A percentile compares a stretch with the other conserved stretches of the same genome.
Conservation (phyloP, 2,888 invertebrate genomes). For the Prenolepis imparis region DNA sequence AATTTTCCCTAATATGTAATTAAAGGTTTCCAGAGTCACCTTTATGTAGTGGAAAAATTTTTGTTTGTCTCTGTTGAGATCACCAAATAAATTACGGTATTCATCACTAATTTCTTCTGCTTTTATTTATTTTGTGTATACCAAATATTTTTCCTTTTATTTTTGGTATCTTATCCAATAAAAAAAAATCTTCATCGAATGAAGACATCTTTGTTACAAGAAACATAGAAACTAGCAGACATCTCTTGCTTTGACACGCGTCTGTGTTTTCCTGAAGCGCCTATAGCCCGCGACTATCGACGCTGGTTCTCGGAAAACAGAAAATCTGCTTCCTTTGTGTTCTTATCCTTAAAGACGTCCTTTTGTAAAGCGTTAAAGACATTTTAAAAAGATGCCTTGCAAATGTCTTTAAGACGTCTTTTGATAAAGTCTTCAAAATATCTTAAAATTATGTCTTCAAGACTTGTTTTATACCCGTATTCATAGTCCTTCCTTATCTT, state of each 20-base stretch:
- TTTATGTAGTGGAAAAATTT: conserved; percentile 4
- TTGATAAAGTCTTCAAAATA: too few species aligned
- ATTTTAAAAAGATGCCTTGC: too few species aligned
- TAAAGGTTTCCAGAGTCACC: conserved; percentile 6
- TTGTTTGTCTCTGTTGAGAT: neutral
- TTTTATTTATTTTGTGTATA: too few species aligned
- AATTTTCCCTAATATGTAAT: conserved; percentile 9
- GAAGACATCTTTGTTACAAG: neutral
- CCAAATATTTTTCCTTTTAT: neutral
- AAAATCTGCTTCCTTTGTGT: too few species aligned
- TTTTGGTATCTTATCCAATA: conserved; percentile 12
- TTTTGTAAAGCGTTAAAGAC: too few species aligned
- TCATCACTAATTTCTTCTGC: neutral
- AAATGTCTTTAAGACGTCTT: too few species aligned
- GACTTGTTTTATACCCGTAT: conserved; percentile 9
- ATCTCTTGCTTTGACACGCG: neutral
- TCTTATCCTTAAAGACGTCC: too few species aligned
- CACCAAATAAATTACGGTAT: conserved; percentile 2
- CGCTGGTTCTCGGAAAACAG: too few species aligned
- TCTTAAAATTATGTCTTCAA: too few species aligned
- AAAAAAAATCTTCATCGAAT: neutral
- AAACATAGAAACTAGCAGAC: neutral
- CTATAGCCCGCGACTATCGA: too few species aligned
- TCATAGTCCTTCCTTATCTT: conserved; percentile 14
- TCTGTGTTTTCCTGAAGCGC: neutral